Conservation (phyloP, 2,797 vertebrate species). For the Psittacula derbiana region DNA sequence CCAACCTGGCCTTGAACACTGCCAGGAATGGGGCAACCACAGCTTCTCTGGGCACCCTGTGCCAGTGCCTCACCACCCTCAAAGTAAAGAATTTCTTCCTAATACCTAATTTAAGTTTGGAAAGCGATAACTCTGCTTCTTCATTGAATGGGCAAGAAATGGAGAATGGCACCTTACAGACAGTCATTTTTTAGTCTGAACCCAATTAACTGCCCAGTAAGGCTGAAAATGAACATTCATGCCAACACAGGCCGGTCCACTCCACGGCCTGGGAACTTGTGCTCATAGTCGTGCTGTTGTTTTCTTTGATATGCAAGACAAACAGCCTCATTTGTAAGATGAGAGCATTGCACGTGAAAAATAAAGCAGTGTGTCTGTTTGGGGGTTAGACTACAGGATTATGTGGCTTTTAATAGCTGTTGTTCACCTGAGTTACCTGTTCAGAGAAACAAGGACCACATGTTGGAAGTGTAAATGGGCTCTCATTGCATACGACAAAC, state of each 20-base stretch:
- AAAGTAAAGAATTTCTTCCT: not conserved
- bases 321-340: not conserved
- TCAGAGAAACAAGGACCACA: not conserved
- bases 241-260: not conserved
- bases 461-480: not conserved
- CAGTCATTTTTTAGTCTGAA: not conserved
- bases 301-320: not conserved
- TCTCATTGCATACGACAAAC: not conserved
- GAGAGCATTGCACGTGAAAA: not conserved
- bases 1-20: not conserved
- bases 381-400: not conserved
- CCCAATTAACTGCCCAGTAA: conserved; percentile 23
- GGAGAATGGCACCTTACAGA: conserved; percentile 4
- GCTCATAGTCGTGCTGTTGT: not conserved
- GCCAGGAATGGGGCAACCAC: not conserved
- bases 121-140: conserved; percentile 17
- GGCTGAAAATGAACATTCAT: conserved; percentile 15
- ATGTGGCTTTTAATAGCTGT: not conserved
- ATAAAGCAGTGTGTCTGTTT: not conserved
- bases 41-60: not conserved
- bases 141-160: conserved; percentile 24
- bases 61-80: not conserved
- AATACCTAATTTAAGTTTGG: not conserved
- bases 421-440: not conserved
- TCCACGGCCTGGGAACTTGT: not conserved